A percentile compares a stretch with the other conserved stretches of the same genome.
Evolutionary conservation across 64 coral and sea anemone species (phyloP).

Genomic region (Cladopsammia gracilis): DNA sequence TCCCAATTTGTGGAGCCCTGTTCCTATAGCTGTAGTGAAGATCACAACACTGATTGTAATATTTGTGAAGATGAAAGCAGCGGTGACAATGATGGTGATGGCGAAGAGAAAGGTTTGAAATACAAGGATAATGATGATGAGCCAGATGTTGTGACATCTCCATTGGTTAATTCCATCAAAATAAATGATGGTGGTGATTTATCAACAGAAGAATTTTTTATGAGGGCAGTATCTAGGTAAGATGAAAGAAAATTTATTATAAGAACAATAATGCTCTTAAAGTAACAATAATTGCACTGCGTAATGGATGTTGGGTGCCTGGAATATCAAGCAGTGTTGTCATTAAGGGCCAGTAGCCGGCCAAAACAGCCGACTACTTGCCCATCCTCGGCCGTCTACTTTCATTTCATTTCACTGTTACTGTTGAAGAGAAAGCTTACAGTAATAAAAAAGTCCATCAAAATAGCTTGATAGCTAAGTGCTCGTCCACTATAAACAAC

Average conservation of each 20-base stretch:
- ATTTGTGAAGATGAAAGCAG: background rate
- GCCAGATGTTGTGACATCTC: background rate
- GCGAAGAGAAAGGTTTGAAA: background rate
- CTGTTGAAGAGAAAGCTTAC: no score
- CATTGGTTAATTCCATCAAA: background rate
- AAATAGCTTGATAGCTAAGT: no score
- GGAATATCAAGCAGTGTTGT: no score
- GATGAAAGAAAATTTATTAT: background rate
- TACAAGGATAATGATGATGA: background rate
- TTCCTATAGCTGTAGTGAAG: background rate
- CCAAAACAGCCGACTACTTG: no score
- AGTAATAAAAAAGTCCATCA: no score
- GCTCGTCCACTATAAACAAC: no score
- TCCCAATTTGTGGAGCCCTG: background rate
- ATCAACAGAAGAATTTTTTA: background rate
- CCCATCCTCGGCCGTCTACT: no score
- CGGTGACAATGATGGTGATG: background rate
- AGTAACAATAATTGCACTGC: no score
- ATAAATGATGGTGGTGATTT: background rate
- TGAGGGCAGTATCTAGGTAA: constrained; percentile 1
- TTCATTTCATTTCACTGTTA: no score
- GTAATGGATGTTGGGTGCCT: no score
- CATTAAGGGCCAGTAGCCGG: no score
- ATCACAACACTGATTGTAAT: background rate
- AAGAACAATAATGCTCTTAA: no score